phyloP scores from a whole-genome alignment of 2,797 vertebrate genomes.

The Parambassis ranga region DNA sequence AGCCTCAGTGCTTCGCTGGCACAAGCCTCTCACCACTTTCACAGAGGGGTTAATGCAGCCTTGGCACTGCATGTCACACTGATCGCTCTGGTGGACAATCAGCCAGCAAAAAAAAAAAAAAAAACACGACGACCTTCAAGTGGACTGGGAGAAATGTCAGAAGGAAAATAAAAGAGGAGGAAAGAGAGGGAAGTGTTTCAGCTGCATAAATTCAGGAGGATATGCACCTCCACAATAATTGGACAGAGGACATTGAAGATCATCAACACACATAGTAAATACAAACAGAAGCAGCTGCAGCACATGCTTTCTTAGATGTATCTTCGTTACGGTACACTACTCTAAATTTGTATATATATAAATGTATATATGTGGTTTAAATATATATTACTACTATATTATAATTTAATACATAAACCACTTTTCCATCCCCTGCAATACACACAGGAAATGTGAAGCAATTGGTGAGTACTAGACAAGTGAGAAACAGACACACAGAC shows the following conservation, averaged over 20 bases:
- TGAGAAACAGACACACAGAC: too few species aligned
- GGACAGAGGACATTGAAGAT: neutral
- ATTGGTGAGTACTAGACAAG: too few species aligned
- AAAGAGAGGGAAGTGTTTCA: constrained; percentile 3
- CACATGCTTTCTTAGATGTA: too few species aligned
- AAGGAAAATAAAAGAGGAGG: neutral
- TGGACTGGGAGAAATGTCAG: constrained; percentile 6
- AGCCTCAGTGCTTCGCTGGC: constrained; percentile 34
- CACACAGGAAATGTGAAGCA: too few species aligned
- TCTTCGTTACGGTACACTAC: too few species aligned
- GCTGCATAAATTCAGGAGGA: neutral
- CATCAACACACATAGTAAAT: neutral
- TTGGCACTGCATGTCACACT: constrained; percentile 11
- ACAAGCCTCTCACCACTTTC: constrained; percentile 5
- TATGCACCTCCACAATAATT: neutral
- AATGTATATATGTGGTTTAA: too few species aligned
- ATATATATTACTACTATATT: too few species aligned
- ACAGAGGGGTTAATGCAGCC: constrained; percentile 29
- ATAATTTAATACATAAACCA: too few species aligned
- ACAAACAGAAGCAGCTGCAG: too few species aligned
- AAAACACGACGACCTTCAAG: constrained; percentile 45
- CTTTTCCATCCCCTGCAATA: too few species aligned
- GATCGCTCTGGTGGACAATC: constrained; percentile 11
- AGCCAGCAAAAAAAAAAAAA: constrained; percentile 16
- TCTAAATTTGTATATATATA: too few species aligned